phyloP scores from a whole-genome alignment of 2,113 vertebrate genomes.

The Rhinolophus ferrumequinum region DNA sequence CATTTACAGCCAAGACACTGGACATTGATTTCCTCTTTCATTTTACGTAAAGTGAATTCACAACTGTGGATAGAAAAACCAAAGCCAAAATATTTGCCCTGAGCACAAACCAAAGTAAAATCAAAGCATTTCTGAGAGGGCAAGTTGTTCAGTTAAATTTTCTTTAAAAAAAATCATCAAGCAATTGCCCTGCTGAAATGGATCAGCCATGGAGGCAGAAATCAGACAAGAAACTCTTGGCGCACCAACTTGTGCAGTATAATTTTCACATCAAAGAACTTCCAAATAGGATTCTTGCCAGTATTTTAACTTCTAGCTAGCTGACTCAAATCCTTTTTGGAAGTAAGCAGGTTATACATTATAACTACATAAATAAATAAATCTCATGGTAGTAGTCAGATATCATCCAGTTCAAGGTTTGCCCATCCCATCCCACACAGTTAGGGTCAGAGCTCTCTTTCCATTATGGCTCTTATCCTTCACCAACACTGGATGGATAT shows the following conservation, averaged over 20 bases:
- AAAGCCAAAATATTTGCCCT: conserved; percentile 69
- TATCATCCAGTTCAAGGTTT: not conserved
- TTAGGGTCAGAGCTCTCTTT: not conserved
- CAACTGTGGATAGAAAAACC: conserved; percentile 45
- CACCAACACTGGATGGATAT: not conserved
- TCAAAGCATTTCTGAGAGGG: conserved; percentile 72
- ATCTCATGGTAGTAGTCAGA: not conserved
- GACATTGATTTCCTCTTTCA: conserved; percentile 69
- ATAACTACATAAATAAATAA: conserved; percentile 68
- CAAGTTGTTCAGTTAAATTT: conserved; percentile 75
- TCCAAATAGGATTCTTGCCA: conserved; percentile 77
- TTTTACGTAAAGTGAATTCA: conserved; percentile 73
- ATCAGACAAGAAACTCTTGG: conserved; percentile 53
- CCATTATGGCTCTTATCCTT: not conserved
- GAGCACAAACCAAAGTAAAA: conserved; percentile 76
- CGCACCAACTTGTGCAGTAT: conserved; percentile 5
- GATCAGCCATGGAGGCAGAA: conserved; percentile 78
- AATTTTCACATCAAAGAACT: conserved; percentile 83
- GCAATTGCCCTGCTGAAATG: conserved; percentile 74
- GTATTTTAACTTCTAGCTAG: conserved; percentile 74
- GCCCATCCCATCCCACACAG: not conserved
- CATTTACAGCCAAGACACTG: conserved; percentile 61
- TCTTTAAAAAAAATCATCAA: conserved; percentile 71
- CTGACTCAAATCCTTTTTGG: conserved; percentile 58
- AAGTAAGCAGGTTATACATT: conserved; percentile 71